phyloP scores from a whole-genome alignment of 2,113 vertebrate genomes.

The Ranitomeya variabilis region DNA sequence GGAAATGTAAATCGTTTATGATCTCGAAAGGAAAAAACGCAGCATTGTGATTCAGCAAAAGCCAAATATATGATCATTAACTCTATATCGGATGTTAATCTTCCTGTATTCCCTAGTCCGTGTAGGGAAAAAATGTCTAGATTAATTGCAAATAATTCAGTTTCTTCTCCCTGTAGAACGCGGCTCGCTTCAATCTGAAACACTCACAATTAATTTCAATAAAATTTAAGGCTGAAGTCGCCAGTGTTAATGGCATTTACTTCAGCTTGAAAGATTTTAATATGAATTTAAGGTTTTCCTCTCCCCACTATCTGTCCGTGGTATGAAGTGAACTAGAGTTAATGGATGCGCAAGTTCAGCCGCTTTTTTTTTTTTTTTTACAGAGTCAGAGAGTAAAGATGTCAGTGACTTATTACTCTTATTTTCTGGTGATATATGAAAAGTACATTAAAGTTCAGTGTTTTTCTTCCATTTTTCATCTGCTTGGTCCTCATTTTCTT shows the following conservation, averaged over 20 bases:
- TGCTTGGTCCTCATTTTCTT: neutral
- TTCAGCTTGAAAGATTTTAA: constrained; percentile 23
- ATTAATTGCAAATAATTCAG: constrained; percentile 29
- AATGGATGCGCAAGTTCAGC: constrained; percentile 23
- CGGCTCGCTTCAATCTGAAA: neutral
- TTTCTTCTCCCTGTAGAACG: neutral
- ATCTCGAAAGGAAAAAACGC: neutral
- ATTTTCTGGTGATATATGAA: neutral
- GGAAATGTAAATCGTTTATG: constrained; percentile 12
- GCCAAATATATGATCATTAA: constrained; percentile 30
- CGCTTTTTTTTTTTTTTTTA: neutral
- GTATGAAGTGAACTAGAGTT: neutral
- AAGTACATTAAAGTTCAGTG: neutral
- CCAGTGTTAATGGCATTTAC: constrained; percentile 36
- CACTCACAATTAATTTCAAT: constrained; percentile 38
- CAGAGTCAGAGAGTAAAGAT: neutral
- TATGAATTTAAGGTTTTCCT: constrained; percentile 26
- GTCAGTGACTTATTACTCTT: neutral
- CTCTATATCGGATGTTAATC: constrained; percentile 10
- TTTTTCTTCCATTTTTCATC: neutral
- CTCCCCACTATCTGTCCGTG: constrained; percentile 8
- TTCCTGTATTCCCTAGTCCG: constrained; percentile 18
- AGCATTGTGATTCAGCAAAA: constrained; percentile 9
- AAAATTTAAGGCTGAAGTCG: constrained; percentile 18
- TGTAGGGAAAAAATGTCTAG: constrained; percentile 13